These are phyloP conservation scores for Lasioglossum lativentre DNA, from an alignment of 2,888 invertebrate species.

Conservation along the genomic window DNA sequence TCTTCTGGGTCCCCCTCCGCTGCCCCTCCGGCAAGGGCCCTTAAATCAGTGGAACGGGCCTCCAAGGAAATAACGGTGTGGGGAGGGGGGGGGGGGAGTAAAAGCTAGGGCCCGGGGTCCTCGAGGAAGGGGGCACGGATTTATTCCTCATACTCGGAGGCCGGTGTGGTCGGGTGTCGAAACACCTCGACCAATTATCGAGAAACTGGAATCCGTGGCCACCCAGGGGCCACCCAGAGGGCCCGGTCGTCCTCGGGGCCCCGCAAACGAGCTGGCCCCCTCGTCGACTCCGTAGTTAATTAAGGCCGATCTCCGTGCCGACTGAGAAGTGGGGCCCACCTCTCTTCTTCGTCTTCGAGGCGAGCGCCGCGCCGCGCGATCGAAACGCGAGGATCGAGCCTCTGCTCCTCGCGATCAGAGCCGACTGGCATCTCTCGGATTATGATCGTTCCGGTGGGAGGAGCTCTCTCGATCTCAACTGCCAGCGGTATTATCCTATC, in stretches of 20 bases:
- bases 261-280: slow-evolving; percentile 75
- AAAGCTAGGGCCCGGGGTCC: background rate
- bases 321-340: slow-evolving; percentile 60
- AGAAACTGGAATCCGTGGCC: slow-evolving; percentile 84
- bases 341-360: slow-evolving; percentile 67
- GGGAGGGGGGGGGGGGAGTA: background rate
- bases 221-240: slow-evolving; percentile 75
- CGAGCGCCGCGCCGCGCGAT: slow-evolving; percentile 26
- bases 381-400: slow-evolving; percentile 7
- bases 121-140: slow-evolving; percentile 53
- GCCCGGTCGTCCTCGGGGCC: slow-evolving; percentile 56
- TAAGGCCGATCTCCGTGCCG: slow-evolving; percentile 69
- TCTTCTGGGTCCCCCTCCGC: slow-evolving; percentile 51
- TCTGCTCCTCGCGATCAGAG: background rate
- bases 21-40: background rate
- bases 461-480: background rate
- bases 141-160: slow-evolving; percentile 72
- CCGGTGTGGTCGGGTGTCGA: slow-evolving; percentile 83
- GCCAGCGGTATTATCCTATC: background rate
- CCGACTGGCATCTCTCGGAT: background rate
- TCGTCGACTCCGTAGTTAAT: slow-evolving; percentile 75
- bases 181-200: slow-evolving; percentile 85
- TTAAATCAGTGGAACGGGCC: slow-evolving; percentile 38
- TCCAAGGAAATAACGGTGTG: background rate
- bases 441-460: background rate